Conservation (phyloP, 1,140 invertebrate genomes). For the Neelides sp. region DNA sequence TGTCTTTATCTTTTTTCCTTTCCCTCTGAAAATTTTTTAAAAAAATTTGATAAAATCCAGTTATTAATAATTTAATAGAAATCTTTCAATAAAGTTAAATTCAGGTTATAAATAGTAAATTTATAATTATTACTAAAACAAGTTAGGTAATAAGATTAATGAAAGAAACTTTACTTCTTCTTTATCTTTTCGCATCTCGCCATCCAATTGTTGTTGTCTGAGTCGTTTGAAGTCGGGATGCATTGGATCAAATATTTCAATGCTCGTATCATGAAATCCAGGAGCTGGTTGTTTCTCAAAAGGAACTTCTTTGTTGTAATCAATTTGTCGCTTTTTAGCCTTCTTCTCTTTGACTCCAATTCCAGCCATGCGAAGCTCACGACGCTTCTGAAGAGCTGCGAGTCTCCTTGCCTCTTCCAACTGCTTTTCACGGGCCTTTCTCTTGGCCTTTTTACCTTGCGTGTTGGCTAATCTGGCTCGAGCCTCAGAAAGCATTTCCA, state of each 20-base stretch:
- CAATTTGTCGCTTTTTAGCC: slow-evolving; percentile 69
- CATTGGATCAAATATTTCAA: slow-evolving; percentile 73
- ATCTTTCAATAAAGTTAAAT: not conserved
- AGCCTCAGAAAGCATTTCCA: slow-evolving; percentile 99
- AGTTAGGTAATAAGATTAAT: not conserved
- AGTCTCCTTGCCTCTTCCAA: slow-evolving; percentile 91
- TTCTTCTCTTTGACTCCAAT: slow-evolving; percentile 67
- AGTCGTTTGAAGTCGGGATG: slow-evolving; percentile 78
- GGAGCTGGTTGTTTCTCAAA: slow-evolving; percentile 85
- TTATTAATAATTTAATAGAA: slow-evolving; percentile 4
- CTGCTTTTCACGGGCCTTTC: slow-evolving; percentile 97
- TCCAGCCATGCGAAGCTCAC: slow-evolving; percentile 94
- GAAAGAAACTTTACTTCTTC: slow-evolving; percentile 52
- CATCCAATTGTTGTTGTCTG: slow-evolving; percentile 83
- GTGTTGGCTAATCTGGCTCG: slow-evolving; percentile 95
- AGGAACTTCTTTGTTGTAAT: slow-evolving; percentile 96
- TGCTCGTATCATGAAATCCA: slow-evolving; percentile 88
- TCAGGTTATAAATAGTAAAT: not conserved
- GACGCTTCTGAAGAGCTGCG: slow-evolving; percentile 87
- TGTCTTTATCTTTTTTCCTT: slow-evolving; percentile 78
- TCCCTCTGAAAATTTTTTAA: slow-evolving; percentile 44
- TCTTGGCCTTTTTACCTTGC: slow-evolving; percentile 97
- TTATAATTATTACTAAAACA: not conserved
- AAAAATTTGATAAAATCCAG: slow-evolving; percentile 6
- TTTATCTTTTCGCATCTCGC: slow-evolving; percentile 72